Evolutionary conservation across 1,140 invertebrate species (phyloP).

Genomic region (Coptotermes formosanus): DNA sequence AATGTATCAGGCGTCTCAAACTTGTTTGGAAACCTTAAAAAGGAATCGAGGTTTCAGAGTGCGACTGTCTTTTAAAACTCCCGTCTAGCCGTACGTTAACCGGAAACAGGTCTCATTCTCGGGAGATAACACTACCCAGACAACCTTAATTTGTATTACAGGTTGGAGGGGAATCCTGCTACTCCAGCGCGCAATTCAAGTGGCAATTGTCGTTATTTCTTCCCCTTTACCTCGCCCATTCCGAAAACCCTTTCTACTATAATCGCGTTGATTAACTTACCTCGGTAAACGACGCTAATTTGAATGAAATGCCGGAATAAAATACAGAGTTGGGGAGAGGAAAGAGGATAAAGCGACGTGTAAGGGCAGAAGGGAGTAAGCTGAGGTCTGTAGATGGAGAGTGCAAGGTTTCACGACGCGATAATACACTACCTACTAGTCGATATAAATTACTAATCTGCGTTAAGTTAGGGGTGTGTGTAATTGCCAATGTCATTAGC

Average conservation of each 20-base stretch:
- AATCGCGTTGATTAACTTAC: conserved; percentile 19
- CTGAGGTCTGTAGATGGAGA: neutral
- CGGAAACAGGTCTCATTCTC: neutral
- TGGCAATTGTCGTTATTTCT: conserved; percentile 12
- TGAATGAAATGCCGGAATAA: conserved; percentile 19
- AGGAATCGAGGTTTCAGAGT: neutral
- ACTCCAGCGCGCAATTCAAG: neutral
- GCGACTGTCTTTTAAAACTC: neutral
- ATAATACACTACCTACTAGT: neutral
- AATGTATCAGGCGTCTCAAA: neutral
- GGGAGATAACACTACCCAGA: neutral
- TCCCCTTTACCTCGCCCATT: neutral
- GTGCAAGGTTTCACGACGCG: conserved; percentile 2
- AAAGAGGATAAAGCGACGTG: neutral
- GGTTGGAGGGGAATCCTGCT: neutral
- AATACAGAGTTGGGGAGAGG: neutral
- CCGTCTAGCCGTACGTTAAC: neutral
- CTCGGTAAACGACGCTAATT: conserved; percentile 9
- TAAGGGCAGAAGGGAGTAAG: neutral
- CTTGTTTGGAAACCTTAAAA: neutral
- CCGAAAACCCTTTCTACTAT: conserved; percentile 15
- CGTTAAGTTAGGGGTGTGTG: neutral
- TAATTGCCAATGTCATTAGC: conserved; percentile 10
- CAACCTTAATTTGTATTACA: conserved; percentile 9
- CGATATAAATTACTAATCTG: conserved; percentile 12